Percentiles rank a stretch among this genome's conserved stretches.
Conservation (phyloP, 2,113 vertebrate species). For the Paralichthys olivaceus region DNA sequence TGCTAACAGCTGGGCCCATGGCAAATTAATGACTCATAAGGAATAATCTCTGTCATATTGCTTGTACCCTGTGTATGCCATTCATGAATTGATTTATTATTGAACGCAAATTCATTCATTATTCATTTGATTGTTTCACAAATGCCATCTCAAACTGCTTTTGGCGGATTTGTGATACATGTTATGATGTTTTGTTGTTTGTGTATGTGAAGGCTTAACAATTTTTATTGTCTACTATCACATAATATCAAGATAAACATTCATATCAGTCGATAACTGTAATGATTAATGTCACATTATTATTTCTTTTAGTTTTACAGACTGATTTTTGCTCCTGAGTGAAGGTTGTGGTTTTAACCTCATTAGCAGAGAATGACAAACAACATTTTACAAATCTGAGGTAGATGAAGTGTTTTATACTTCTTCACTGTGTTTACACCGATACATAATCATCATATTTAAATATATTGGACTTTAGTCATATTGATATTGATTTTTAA, state of each 20-base stretch:
- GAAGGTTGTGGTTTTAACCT: too few species aligned
- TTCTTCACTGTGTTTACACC: too few species aligned
- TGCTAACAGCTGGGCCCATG: conserved; percentile 40
- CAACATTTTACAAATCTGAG: too few species aligned
- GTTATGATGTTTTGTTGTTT: neutral
- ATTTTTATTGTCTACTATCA: neutral
- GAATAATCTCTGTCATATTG: conserved; percentile 41
- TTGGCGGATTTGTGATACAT: neutral
- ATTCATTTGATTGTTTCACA: conserved; percentile 34
- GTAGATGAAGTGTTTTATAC: too few species aligned
- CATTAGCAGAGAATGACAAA: too few species aligned
- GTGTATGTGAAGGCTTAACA: neutral
- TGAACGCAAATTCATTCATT: conserved; percentile 1
- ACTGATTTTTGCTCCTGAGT: too few species aligned
- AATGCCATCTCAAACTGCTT: conserved; percentile 5
- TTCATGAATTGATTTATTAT: conserved; percentile 33
- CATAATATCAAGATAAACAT: neutral
- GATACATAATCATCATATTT: too few species aligned
- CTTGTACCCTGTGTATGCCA: conserved; percentile 34
- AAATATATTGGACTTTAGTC: too few species aligned
- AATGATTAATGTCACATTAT: too few species aligned
- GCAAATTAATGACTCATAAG: conserved; percentile 43
- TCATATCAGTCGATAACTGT: too few species aligned
- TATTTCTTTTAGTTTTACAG: too few species aligned
- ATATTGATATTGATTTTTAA: too few species aligned